Percentiles rank a stretch among this genome's conserved stretches.
Conservation (phyloP, 2,888 invertebrate species). For the Selenia dentaria region DNA sequence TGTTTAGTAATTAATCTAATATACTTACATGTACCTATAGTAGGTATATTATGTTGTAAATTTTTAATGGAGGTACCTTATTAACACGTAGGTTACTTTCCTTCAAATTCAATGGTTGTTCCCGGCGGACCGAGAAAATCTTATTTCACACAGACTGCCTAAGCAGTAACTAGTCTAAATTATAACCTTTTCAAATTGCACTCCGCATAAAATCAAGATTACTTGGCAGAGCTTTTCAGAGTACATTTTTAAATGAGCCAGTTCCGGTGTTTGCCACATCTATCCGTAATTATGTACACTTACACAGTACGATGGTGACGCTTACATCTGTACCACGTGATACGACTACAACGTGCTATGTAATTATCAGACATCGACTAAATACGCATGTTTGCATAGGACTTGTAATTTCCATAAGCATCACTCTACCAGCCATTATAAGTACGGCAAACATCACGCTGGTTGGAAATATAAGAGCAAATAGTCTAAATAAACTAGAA, state of each 20-base stretch:
- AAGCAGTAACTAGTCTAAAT: no score
- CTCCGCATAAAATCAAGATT: no score
- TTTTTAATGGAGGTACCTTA: no score
- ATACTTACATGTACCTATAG: no score
- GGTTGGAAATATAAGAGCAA: slow-evolving; percentile 19
- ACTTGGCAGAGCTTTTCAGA: background rate
- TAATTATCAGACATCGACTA: slow-evolving; percentile 18
- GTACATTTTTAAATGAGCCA: background rate
- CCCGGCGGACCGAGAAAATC: no score
- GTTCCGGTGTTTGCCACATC: slow-evolving; percentile 1
- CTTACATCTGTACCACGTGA: slow-evolving; percentile 13
- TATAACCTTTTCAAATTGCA: no score
- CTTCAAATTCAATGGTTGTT: no score
- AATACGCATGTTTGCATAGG: slow-evolving; percentile 16
- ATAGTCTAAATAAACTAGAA: slow-evolving; percentile 20
- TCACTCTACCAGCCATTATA: slow-evolving; percentile 19
- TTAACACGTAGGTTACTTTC: no score
- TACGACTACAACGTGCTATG: slow-evolving; percentile 8
- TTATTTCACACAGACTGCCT: no score
- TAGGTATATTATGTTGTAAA: no score
- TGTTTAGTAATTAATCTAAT: no score
- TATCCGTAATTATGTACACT: no score
- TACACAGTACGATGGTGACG: background rate
- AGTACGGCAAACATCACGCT: slow-evolving; percentile 19
- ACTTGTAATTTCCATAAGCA: slow-evolving; percentile 24